Conservation (phyloP, 2,797 vertebrate genomes). For the Graptemys geographica region DNA sequence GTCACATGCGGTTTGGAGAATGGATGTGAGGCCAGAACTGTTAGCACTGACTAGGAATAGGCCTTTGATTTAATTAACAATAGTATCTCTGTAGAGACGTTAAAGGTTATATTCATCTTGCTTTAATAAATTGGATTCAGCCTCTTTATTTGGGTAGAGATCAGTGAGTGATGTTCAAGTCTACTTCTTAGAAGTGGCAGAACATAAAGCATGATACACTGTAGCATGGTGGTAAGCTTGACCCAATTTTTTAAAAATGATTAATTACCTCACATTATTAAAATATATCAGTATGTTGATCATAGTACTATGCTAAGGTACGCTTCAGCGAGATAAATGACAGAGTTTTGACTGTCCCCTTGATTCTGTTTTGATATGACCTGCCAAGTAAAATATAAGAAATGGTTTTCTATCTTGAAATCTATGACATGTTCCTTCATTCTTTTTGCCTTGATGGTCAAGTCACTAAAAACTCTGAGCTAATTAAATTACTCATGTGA, state of each 20-base stretch:
- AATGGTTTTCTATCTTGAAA: not conserved
- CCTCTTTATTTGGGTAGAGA: constrained; percentile 20
- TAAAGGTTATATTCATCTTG: constrained; percentile 62
- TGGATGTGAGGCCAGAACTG: constrained; percentile 61
- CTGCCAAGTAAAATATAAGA: not conserved
- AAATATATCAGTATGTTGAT: not conserved
- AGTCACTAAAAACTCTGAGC: not conserved
- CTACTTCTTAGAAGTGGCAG: not conserved
- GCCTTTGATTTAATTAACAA: constrained; percentile 80
- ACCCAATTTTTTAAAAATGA: not conserved
- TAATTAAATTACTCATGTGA: not conserved
- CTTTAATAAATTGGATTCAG: constrained; percentile 54
- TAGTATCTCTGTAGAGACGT: constrained; percentile 63
- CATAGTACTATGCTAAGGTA: not conserved
- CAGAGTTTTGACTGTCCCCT: not conserved
- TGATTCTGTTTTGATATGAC: not conserved
- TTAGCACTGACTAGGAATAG: constrained; percentile 64
- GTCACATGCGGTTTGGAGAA: constrained; percentile 76
- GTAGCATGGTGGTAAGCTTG: not conserved
- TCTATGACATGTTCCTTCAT: not conserved
- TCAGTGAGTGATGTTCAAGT: not conserved
- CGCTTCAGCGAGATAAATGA: accelerated
- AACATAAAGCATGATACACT: not conserved
- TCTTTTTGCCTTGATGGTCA: not conserved
- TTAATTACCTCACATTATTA: not conserved